phyloP scores from a whole-genome alignment of 2,113 vertebrate genomes.

The Ovibos moschatus region DNA sequence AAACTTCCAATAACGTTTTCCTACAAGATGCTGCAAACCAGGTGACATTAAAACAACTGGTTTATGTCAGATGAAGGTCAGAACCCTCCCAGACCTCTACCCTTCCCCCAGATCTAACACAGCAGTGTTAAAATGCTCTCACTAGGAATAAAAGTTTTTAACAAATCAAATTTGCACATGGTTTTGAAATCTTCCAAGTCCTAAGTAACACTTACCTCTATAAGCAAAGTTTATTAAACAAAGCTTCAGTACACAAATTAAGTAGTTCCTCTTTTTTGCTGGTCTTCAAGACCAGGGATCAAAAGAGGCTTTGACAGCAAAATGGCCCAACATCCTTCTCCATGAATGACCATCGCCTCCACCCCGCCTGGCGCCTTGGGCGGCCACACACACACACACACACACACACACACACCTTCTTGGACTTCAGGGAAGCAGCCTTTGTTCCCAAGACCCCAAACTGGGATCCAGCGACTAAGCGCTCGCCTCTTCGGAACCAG shows the following conservation, averaged over 20 bases:
- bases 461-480: not conserved
- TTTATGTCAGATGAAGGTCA: not conserved
- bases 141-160: not conserved
- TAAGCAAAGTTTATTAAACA: slow-evolving; percentile 12
- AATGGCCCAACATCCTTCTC: not conserved
- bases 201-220: not conserved
- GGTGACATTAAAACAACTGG: not conserved
- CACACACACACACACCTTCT: not conserved
- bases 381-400: not conserved
- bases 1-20: not conserved
- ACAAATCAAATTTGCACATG: not conserved
- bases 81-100: not conserved
- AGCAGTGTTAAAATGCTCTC: not conserved
- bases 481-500: not conserved
- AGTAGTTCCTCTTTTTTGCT: not conserved
- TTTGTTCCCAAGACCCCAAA: slow-evolving; percentile 48
- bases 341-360: not conserved
- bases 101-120: not conserved
- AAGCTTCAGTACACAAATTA: slow-evolving; percentile 19
- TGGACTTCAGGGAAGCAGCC: not conserved
- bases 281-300: not conserved
- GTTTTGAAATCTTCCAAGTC: not conserved
- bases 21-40: not conserved
- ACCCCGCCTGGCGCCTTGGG: not conserved
- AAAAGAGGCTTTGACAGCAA: slow-evolving; percentile 41